A percentile compares a stretch with the other conserved stretches of the same genome.
Evolutionary conservation across 2,888 invertebrate species (phyloP).

Genomic region (Venustoraphidia nigricollis): DNA sequence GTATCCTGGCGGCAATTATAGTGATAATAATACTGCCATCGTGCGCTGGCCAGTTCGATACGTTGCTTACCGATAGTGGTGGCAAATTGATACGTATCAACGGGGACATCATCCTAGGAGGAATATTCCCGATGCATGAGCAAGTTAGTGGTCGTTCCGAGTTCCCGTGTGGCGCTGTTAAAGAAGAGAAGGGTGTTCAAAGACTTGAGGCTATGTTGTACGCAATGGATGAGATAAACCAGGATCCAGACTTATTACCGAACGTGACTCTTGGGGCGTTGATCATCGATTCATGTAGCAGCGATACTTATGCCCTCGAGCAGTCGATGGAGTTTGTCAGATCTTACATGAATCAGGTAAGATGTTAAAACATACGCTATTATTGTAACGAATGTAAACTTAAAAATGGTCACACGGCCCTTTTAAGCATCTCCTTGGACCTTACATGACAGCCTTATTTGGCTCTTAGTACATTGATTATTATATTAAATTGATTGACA

Average conservation of each 20-base stretch:
- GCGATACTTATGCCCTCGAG: conserved; percentile 49
- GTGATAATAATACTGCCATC: too few relatives aligned
- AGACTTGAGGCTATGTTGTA: conserved; percentile 53
- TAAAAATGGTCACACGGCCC: too few relatives aligned
- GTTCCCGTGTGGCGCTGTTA: conserved; percentile 37
- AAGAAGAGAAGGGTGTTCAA: conserved; percentile 53
- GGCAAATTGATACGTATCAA: conserved; percentile 24
- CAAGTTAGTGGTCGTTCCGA: conserved; percentile 28
- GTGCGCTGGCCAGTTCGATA: too few relatives aligned
- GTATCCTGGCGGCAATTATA: too few relatives aligned
- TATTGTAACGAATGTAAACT: too few relatives aligned
- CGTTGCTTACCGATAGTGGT: not conserved
- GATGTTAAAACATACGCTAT: not conserved
- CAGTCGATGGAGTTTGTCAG: conserved; percentile 51
- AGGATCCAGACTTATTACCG: conserved; percentile 36
- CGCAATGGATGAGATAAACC: conserved; percentile 49
- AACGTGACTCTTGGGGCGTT: conserved; percentile 44
- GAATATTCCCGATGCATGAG: conserved; percentile 53
- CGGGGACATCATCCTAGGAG: conserved; percentile 52
- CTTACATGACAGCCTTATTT: too few relatives aligned
- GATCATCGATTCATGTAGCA: conserved; percentile 46
- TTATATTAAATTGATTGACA: too few relatives aligned
- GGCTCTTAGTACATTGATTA: too few relatives aligned
- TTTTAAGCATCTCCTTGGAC: too few relatives aligned
- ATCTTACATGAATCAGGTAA: conserved; percentile 37